Conservation (phyloP, 2,888 invertebrate species). For the Caenorhabditis sp. region DNA sequence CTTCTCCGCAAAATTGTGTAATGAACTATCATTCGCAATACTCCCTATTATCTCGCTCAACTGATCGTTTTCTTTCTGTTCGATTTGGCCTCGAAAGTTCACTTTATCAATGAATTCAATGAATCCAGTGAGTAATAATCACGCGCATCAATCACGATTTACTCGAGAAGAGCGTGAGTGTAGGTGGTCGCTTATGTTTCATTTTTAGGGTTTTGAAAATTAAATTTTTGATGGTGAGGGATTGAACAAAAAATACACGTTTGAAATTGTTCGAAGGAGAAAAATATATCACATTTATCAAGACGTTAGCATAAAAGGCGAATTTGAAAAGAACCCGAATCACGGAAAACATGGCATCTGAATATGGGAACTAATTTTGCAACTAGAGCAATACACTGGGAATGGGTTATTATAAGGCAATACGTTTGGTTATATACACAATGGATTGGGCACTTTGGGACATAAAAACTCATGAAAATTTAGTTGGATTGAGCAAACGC, state of each 20-base stretch:
- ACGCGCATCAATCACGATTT: not conserved
- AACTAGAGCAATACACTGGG: not conserved
- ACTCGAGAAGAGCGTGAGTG: not conserved
- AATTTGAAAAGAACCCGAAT: conserved; percentile 29
- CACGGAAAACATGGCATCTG: conserved; percentile 5
- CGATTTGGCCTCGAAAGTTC: conserved; percentile 10
- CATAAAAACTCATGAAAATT: not conserved
- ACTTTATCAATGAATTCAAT: conserved; percentile 1
- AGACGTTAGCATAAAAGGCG: conserved; percentile 25
- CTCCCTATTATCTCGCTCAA: conserved; percentile 1
- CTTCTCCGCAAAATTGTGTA: conserved; percentile 35
- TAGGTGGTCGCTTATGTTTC: not conserved
- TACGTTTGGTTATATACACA: not conserved
- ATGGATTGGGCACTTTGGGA: too few species aligned
- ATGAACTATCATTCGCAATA: conserved; percentile 42
- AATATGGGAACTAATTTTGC: not conserved
- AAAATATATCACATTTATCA: conserved; percentile 27
- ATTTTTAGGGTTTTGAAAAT: not conserved
- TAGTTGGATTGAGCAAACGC: conserved; percentile 35
- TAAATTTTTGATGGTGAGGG: not conserved
- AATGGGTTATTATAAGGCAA: not conserved
- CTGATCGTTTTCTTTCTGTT: conserved; percentile 5
- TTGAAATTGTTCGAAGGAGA: conserved; percentile 1
- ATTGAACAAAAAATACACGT: not conserved
- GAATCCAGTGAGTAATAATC: conserved; percentile 4